Percentiles rank a stretch among this genome's conserved stretches.
These are phyloP conservation scores for Exephanes ischioxanthus DNA, from an alignment of 2,888 invertebrate genomes.

Conservation along the genomic window DNA sequence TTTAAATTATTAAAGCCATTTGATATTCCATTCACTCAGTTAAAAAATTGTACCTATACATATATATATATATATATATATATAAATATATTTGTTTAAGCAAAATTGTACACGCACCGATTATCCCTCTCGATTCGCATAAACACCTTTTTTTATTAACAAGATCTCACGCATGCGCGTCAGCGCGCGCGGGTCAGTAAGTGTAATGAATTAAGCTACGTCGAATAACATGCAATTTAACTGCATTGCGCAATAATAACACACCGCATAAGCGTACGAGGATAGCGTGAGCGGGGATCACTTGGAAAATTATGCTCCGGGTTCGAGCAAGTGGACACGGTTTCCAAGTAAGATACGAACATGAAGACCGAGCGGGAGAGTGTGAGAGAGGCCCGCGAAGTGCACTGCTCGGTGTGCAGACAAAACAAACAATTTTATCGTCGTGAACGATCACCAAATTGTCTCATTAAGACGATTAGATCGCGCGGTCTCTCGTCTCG, in stretches of 20 bases:
- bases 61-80: no score
- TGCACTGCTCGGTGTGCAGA: slow-evolving; percentile 69
- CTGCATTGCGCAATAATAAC: slow-evolving; percentile 36
- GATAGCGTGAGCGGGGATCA: slow-evolving; percentile 26
- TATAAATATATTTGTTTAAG: no score
- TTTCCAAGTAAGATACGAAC: slow-evolving; percentile 47
- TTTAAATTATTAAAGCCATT: no score
- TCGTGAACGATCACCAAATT: slow-evolving; percentile 78
- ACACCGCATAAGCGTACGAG: slow-evolving; percentile 24
- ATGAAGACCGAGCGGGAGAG: neutral
- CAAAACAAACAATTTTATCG: slow-evolving; percentile 80
- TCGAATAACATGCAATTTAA: slow-evolving; percentile 37
- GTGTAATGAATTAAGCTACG: slow-evolving; percentile 36
- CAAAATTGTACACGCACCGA: neutral
- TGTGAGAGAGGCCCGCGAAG: neutral
- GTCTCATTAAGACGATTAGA: slow-evolving; percentile 78
- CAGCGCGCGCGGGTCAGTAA: neutral
- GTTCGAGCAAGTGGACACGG: slow-evolving; percentile 9
- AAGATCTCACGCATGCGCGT: slow-evolving; percentile 14
- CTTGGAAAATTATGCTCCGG: slow-evolving; percentile 30
- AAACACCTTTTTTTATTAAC: slow-evolving; percentile 12
- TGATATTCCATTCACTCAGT: no score
- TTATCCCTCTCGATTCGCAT: neutral
- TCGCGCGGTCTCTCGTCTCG: slow-evolving; percentile 63
- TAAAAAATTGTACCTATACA: no score